phyloP scores from a whole-genome alignment of 2,113 vertebrate genomes.

The Paradoxurus hermaphroditus region DNA sequence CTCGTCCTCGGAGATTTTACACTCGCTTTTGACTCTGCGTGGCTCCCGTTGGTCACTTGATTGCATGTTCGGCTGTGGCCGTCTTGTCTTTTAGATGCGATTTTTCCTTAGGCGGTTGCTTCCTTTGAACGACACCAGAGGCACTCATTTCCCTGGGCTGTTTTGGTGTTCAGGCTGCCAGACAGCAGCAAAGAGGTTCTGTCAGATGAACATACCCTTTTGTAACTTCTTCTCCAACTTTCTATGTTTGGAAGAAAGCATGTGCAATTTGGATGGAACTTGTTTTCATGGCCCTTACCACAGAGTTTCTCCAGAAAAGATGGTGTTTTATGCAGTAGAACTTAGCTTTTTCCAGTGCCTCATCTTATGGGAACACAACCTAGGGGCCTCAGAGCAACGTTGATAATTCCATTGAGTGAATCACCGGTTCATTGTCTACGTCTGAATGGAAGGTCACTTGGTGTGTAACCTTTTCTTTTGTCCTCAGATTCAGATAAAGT shows the following conservation, averaged over 20 bases:
- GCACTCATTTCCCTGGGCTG: background rate
- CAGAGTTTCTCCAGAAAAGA: background rate
- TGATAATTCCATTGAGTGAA: background rate
- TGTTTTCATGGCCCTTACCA: background rate
- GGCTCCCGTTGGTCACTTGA: background rate
- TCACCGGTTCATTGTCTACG: background rate
- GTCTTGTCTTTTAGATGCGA: background rate
- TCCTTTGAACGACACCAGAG: background rate
- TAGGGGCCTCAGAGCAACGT: background rate
- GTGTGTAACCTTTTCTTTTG: constrained; percentile 11
- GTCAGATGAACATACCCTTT: background rate
- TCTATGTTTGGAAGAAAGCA: constrained; percentile 30
- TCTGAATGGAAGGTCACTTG: background rate
- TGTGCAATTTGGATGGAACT: background rate
- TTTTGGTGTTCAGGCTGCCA: background rate
- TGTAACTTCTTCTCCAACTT: constrained; percentile 14
- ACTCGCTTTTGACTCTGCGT: background rate
- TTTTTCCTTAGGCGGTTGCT: background rate
- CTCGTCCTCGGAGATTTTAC: background rate
- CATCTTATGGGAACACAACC: background rate
- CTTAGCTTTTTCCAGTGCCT: background rate
- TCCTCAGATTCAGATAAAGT: background rate
- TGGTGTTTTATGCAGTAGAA: background rate
- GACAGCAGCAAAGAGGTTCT: background rate
- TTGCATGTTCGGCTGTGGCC: background rate